Evolutionary conservation across 2,888 invertebrate species (phyloP), one percentile per base, ranked within the genome.

Genomic region (Linnaemya tessellans): DNA sequence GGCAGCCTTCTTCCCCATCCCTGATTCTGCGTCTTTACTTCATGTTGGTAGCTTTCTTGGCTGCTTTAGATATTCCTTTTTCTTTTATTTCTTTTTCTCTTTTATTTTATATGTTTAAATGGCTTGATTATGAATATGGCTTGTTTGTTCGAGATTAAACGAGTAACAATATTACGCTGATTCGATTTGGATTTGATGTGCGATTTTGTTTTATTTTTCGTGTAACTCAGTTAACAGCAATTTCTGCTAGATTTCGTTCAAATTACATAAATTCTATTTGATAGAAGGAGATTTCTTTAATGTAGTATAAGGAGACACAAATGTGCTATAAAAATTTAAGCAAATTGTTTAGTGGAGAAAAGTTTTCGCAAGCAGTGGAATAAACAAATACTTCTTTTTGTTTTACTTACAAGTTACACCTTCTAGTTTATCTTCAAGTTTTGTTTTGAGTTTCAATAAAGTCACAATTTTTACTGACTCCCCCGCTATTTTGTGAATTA

Each of bases 81-180:
- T n/a, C 3, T 46, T 68, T 15, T 71, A 41, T 15, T 54, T 49
- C 13, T 43, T 18, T n/a, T 35, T 35, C 15, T 35, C 13, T 73
- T 49, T 13, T 25, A 5, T 38, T 25, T 49, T 58, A 46, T 56
- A 10, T 56, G 13, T 49, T 58, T 77, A 82, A 82, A 64, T 82
- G 70, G 70, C 77, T 77, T 82, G 70, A 82, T 82, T 82, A 65
- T 82, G 77, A 71, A 77, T 77, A 82, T 49, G 68, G 13, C 54
- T 77, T 70, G 75, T 70, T 81, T 81, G 74, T 18, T 81, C 20
- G 56, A 38, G 75, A 62, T 70, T 43, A 64, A 10, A 38, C 18
- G 60, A 18, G 10, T 81, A 77, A 82, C 70, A 75, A 56, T 35
- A 82, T 82, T 65, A 77, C 56, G 56, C 56, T 73, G 56, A 73